phyloP scores from a whole-genome alignment of 2,888 invertebrate species.

The Tiliacea aurago region DNA sequence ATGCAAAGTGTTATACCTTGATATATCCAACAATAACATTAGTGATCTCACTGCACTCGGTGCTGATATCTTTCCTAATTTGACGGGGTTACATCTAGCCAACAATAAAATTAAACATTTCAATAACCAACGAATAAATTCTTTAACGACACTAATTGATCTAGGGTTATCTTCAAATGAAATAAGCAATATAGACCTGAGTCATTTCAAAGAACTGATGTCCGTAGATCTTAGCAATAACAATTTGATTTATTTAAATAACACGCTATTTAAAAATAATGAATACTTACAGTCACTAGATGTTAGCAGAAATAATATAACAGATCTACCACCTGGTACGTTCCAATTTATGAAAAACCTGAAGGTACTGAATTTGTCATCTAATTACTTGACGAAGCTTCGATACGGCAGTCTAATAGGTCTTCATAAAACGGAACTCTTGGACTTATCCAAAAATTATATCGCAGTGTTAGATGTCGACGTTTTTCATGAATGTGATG shows the following conservation, averaged over 20 bases:
- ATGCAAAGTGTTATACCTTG: constrained; percentile 73
- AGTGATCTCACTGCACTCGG: constrained; percentile 65
- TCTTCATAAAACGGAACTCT: constrained; percentile 77
- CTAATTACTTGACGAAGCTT: constrained; percentile 76
- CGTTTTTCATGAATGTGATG: constrained; percentile 83
- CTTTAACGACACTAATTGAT: constrained; percentile 73
- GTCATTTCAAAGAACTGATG: constrained; percentile 76
- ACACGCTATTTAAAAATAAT: constrained; percentile 74
- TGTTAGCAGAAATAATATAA: constrained; percentile 79
- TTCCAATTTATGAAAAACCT: constrained; percentile 80
- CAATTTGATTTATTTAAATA: constrained; percentile 72
- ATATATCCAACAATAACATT: constrained; percentile 78
- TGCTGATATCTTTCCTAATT: constrained; percentile 69
- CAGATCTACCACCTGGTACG: constrained; percentile 79
- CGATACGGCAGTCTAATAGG: constrained; percentile 84
- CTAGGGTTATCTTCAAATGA: constrained; percentile 78
- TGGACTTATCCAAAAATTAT: constrained; percentile 83
- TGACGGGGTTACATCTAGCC: constrained; percentile 75
- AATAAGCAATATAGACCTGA: constrained; percentile 76
- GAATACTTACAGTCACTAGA: constrained; percentile 78
- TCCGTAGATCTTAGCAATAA: constrained; percentile 80
- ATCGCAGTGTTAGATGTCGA: constrained; percentile 78
- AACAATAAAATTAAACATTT: constrained; percentile 78
- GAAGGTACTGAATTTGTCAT: constrained; percentile 80
- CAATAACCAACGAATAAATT: constrained; percentile 76